Base-by-base conservation (phyloP, 1,140 invertebrate species). In the Drosophila ambigua region DNA sequence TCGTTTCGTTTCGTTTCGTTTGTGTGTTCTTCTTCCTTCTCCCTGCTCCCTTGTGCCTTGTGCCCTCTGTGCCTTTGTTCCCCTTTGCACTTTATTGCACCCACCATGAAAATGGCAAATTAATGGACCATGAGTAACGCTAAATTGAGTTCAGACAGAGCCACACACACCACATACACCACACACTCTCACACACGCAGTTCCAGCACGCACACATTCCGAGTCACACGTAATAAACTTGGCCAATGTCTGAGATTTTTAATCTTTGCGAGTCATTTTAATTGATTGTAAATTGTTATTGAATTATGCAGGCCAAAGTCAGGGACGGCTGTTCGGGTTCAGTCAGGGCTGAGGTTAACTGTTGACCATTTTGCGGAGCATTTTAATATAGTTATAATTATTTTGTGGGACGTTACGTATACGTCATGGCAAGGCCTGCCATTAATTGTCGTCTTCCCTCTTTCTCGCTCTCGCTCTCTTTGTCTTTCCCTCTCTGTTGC, bases 51-150 rank as follows among this genome's bases (percentile, higher is more conserved):
- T 20, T 31, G 28, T 35, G 8, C 8, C 9, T 39, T 4, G 1
- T 39, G 35, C 35, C 11, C 4, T 4, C 35, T 13, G 35, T 13
- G 35, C 11, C 35, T 39, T 39, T 39, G 35, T 39, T 39, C 11
- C 35, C 35, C 11, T 74, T 66, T 52, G 55, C 43, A 61, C 63
- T 77, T 68, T 87, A 76, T 79, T 88, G 75, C 83, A 88, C 60
- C 76, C 72, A 69, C 61, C 84, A 88, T 77, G 83, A 87, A 87
- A 87, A 88, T 77, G 76, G 67, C 52, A 72, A 87, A 88, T 88
- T 88, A 87, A 87, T 87, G 83, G 83, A 76, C 72, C 83, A 79
- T 88, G 79, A 87, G 79, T 83, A 78, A 77, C 75, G 79, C 52
- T 82, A 88, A 88, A 88, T 88, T 88, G 83, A 88, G 83, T 81